phyloP scores from a whole-genome alignment of 64 coral and sea anemone genomes.

The Pocillopora verrucosa region DNA sequence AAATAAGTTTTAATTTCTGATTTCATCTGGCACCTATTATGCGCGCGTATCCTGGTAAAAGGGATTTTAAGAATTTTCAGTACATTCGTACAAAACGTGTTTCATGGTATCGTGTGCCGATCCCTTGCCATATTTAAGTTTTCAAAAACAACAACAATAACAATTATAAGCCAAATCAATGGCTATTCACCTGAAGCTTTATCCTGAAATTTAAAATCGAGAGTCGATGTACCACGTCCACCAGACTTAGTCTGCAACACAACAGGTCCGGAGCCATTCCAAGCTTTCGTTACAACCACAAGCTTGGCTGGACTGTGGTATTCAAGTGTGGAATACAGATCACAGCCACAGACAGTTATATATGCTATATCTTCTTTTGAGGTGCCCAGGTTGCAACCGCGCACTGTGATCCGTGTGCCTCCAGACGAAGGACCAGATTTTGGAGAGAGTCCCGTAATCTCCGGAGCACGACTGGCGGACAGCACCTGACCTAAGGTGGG shows the following conservation, averaged over 20 bases:
- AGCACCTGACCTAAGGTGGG: conserved; percentile 90
- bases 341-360: conserved; percentile 69
- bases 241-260: conserved; percentile 85
- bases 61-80: no score
- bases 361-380: conserved; percentile 68
- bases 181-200: conserved; percentile 42
- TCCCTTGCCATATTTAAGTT: not conserved
- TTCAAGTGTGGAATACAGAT: conserved; percentile 63
- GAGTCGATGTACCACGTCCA: conserved; percentile 78
- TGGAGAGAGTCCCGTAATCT: conserved; percentile 92
- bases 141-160: not conserved
- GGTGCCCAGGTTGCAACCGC: conserved; percentile 78
- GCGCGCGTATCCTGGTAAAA: no score
- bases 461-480: conserved; percentile 66
- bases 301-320: conserved; percentile 93
- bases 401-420: conserved; percentile 77
- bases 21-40: no score
- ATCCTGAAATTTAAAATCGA: conserved; percentile 71
- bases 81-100: no score
- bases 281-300: conserved; percentile 71
- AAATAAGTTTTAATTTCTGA: no score
- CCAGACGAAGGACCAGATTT: conserved; percentile 82
- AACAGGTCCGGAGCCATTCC: conserved; percentile 80
- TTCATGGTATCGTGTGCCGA: no score
- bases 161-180: not conserved